Conservation (phyloP, 1,140 invertebrate species). For the Aradophagus sp. region DNA sequence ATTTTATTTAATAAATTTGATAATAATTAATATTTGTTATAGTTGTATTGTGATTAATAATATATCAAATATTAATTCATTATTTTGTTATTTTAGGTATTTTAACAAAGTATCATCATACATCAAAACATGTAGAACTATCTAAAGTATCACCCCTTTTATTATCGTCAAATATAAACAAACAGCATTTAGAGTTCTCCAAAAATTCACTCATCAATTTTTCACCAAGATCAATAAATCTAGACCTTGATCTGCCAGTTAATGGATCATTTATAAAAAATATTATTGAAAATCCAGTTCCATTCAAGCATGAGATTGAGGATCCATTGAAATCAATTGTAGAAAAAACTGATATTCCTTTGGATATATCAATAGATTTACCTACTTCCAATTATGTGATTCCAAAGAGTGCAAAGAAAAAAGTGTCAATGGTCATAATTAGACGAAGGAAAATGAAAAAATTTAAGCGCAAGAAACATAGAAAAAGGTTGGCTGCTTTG, state of each 20-base stretch:
- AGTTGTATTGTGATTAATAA: background rate
- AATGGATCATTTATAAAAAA: constrained; percentile 23
- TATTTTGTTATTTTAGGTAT: constrained; percentile 35
- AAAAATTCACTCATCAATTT: constrained; percentile 50
- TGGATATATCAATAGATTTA: constrained; percentile 61
- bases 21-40: no score
- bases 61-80: background rate
- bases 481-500: constrained; percentile 84
- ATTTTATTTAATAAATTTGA: no score
- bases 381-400: constrained; percentile 50
- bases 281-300: constrained; percentile 51
- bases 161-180: background rate
- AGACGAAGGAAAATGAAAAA: constrained; percentile 89
- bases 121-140: constrained; percentile 15
- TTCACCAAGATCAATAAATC: constrained; percentile 44
- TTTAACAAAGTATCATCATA: constrained; percentile 19
- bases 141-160: constrained; percentile 7
- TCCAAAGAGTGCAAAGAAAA: constrained; percentile 81
- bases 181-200: constrained; percentile 2
- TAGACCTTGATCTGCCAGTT: constrained; percentile 51
- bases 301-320: constrained; percentile 44
- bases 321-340: constrained; percentile 44
- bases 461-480: constrained; percentile 86
- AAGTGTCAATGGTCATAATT: constrained; percentile 76
- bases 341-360: constrained; percentile 48